Base-by-base conservation (phyloP, 2,113 vertebrate genomes). In the Xenopus laevis region DNA sequence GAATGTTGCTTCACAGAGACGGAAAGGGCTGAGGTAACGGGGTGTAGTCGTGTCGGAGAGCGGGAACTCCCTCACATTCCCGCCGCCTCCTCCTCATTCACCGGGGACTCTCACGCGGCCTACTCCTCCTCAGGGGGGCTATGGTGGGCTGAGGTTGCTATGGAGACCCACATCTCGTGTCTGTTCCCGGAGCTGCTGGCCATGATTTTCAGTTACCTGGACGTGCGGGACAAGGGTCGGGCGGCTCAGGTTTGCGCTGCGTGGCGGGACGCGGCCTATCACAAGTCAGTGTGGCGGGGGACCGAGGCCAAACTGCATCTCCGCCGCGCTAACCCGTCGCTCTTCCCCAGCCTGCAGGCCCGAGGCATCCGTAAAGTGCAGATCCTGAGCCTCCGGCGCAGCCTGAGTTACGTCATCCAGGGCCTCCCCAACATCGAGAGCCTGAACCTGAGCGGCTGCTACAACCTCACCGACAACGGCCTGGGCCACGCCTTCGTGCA, bases 401-500 rank as follows among this genome's bases (percentile, higher is more conserved):
- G 96, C 85, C 89, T 99, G 78, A 99, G 97, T 89, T 98, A 98
- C 88, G 97, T 99, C 82, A 96, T 99, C 82, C 97, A 98, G 84
- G 97, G 97, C 81, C 95, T 98, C 95, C 95, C 96, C 74, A 91
- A 94, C 82, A 98, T 98, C 86, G 96, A 98, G 88, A 98, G 96
- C 88, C 94, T 99, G 75, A 98, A 99, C 91, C 92, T 99, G 75
- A 98, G 97, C 79, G 97, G 97, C 75, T 99, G 96, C 87, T 99
- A 98, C 90, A 99, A 98, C 92, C 93, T 99, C 78, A 98, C 97
- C 21, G 97, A 98, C 91, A 96, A 96, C 92, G 97, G 97, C 79
- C 92, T 99, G 81, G 96, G 96, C 78, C 97, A 98, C 87, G 97
- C 96, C 83, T 98, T 99, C 83, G 96, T 98, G 86, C 95, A 97